Evolutionary conservation across 2,888 invertebrate species (phyloP), one percentile per base, ranked within the genome.

Genomic region (Amphipyra tragopoginis): DNA sequence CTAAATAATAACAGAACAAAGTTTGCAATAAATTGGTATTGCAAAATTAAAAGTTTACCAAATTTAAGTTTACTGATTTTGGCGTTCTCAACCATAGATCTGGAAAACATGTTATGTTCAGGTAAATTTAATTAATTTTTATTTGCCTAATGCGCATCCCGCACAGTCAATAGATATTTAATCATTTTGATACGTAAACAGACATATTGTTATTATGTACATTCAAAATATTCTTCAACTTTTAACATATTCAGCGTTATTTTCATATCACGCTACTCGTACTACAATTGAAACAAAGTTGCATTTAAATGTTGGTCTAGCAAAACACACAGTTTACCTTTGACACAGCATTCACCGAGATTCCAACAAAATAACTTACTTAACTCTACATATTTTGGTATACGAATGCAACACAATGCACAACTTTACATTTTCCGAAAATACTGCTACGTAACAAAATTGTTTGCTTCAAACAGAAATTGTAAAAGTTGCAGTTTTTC

Each of bases 271-370:
- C 11, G 8, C 21, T n/a, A 2, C 9, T 29, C 1, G 3, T 26
- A 48, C 40, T 21, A 21, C 21, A 21, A 15, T 29, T 40, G 2
- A 36, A 52, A 44, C 33, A 38, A 54, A 68, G 7, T 52, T 39
- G n/a, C 5, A 48, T 33, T 42, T 15, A 62, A 62, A 54, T 62
- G 14, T 49, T 48, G 36, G 14, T 54, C 34, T 42, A 54, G 9
- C 50, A 44, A 72, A 62, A 29, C 36, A 44, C 14, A 42, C 40
- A 61, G 43, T 48, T 54, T 51, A 72, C 63, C 54, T 63, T 68
- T 71, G 51, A 68, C 50, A 43, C 33, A 55, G 51, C 42, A 49
- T 43, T 42, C 11, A 38, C 39, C n/a, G 14, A 29, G 26, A 73
- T 54, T 48, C 34, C 29, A 58, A 33, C 51, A 21, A 57, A 73